Evolutionary conservation across 2,113 vertebrate species (phyloP).

Genomic region (Pteropus alecto): DNA sequence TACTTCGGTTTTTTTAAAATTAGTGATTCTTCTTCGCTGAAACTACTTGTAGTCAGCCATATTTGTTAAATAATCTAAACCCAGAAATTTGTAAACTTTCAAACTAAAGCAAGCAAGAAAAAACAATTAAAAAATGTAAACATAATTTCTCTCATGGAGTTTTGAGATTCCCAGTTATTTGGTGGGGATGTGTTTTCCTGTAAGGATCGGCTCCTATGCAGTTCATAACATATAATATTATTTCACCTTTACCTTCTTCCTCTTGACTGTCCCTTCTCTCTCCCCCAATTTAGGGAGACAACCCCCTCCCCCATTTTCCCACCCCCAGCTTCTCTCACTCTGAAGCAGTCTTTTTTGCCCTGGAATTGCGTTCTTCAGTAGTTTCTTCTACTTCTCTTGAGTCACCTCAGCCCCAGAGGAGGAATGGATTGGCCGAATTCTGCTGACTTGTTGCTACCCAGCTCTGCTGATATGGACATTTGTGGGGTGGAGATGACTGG

Average conservation of each 20-base stretch:
- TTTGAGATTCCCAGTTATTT: neutral
- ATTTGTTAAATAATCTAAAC: slow-evolving; percentile 44
- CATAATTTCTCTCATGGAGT: neutral
- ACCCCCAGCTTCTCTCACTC: neutral
- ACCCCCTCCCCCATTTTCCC: too few species aligned
- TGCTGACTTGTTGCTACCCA: slow-evolving; percentile 31
- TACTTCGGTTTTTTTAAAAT: slow-evolving; percentile 31
- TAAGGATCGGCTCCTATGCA: neutral
- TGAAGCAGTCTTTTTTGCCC: neutral
- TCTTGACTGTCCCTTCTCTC: neutral
- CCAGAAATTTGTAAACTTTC: neutral
- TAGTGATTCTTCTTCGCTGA: slow-evolving; percentile 9
- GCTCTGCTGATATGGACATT: slow-evolving; percentile 33
- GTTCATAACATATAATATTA: neutral
- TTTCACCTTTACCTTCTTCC: neutral
- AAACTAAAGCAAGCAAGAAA: neutral
- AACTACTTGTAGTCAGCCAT: neutral
- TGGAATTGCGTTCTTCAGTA: neutral
- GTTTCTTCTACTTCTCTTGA: neutral
- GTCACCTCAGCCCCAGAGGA: neutral
- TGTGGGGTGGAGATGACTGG: slow-evolving; percentile 24
- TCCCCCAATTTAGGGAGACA: neutral
- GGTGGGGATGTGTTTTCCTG: neutral
- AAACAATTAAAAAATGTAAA: neutral
- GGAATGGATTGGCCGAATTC: neutral